Evolutionary conservation across 2,797 vertebrate genomes (phyloP).

Genomic region (Gallinago stenura): DNA sequence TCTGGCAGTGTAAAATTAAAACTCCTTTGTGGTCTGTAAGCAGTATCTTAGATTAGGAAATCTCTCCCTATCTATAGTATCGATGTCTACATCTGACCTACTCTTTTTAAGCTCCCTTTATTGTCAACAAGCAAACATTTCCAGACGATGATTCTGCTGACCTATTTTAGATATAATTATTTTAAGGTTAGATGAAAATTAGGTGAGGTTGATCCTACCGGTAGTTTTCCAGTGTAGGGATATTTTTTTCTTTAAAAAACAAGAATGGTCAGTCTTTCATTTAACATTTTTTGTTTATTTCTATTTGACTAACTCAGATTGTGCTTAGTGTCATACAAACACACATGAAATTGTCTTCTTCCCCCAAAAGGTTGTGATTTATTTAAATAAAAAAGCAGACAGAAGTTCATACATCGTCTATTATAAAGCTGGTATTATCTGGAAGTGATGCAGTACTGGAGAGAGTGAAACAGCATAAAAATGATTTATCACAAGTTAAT

Average conservation of each 20-base stretch:
- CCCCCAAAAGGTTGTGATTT: neutral
- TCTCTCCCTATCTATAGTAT: neutral
- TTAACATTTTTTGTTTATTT: neutral
- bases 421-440: neutral
- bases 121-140: neutral
- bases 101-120: neutral
- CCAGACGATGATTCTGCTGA: neutral
- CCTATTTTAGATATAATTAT: neutral
- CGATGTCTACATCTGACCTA: neutral
- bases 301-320: neutral
- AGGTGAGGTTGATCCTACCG: neutral
- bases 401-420: neutral
- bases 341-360: neutral
- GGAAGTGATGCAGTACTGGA: neutral
- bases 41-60: neutral
- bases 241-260: neutral
- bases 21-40: neutral
- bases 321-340: neutral
- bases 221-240: neutral
- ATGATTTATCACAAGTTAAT: constrained; percentile 42
- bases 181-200: neutral
- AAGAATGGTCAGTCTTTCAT: neutral
- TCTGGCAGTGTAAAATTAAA: neutral
- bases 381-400: neutral
- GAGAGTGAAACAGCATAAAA: constrained; percentile 34